These are phyloP conservation scores for Hemibagrus wyckioides DNA, from an alignment of 2,113 vertebrate genomes.

Conservation along the genomic window DNA sequence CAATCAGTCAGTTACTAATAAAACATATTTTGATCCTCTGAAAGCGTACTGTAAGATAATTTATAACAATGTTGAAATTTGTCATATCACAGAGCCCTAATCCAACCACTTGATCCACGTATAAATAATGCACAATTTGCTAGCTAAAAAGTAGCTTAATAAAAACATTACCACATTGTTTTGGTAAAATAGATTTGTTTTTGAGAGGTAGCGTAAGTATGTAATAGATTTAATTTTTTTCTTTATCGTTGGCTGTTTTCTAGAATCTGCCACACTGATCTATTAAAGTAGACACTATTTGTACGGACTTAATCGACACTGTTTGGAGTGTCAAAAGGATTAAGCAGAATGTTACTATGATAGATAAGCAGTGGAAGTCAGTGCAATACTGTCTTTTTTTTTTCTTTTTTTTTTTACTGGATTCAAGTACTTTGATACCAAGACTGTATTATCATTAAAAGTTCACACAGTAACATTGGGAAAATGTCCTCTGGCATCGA, in stretches of 20 bases:
- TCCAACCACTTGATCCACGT: background rate
- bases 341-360: background rate
- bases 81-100: background rate
- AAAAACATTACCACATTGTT: background rate
- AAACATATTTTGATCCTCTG: background rate
- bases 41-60: background rate
- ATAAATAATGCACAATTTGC: background rate
- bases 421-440: background rate
- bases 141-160: background rate
- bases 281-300: background rate
- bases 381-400: background rate
- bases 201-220: background rate
- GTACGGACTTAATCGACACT: background rate
- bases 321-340: background rate
- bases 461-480: background rate
- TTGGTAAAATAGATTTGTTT: background rate
- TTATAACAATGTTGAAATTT: background rate
- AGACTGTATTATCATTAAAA: background rate
- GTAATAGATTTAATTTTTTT: background rate
- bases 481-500: background rate
- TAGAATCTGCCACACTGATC: background rate
- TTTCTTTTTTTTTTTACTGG: background rate
- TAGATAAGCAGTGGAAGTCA: background rate
- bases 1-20: background rate
- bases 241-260: background rate